A percentile compares a stretch with the other conserved stretches of the same genome.
These are phyloP conservation scores for Papilio machaon DNA, from an alignment of 1,140 invertebrate species.

Conservation along the genomic window DNA sequence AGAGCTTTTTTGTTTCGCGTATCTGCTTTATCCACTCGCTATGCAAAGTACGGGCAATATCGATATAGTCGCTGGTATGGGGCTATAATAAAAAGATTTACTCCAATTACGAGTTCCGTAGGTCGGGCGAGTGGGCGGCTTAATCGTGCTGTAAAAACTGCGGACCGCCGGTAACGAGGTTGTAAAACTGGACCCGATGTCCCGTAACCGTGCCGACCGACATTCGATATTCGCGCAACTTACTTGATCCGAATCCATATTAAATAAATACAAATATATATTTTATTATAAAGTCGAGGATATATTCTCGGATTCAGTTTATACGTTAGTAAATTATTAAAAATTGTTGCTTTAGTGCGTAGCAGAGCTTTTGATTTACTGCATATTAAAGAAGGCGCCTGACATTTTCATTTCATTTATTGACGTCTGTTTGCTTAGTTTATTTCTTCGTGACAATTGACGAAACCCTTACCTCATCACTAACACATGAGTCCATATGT, in stretches of 20 bases:
- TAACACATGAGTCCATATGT: not conserved
- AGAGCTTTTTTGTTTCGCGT: not conserved
- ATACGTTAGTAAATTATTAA: not conserved
- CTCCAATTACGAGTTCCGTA: conserved; percentile 67
- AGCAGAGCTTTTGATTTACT: no score
- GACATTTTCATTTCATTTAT: no score
- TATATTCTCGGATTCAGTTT: conserved; percentile 32
- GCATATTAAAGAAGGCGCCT: no score
- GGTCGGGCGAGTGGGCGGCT: conserved; percentile 61
- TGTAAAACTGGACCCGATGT: conserved; percentile 65
- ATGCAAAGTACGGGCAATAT: conserved; percentile 34
- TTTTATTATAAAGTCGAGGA: not conserved
- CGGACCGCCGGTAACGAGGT: conserved; percentile 70
- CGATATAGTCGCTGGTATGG: conserved; percentile 39
- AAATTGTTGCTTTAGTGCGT: no score
- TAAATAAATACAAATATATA: conserved; percentile 13
- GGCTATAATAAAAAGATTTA: conserved; percentile 69
- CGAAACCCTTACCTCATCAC: no score
- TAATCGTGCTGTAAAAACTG: conserved; percentile 74
- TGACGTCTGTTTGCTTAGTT: no score
- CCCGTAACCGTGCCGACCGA: conserved; percentile 59
- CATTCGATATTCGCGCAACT: conserved; percentile 54
- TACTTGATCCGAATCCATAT: conserved; percentile 38
- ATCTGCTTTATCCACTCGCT: conserved; percentile 21
- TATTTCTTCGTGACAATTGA: no score